Conservation (phyloP, 2,888 invertebrate species). For the Strigamia crassipes region DNA sequence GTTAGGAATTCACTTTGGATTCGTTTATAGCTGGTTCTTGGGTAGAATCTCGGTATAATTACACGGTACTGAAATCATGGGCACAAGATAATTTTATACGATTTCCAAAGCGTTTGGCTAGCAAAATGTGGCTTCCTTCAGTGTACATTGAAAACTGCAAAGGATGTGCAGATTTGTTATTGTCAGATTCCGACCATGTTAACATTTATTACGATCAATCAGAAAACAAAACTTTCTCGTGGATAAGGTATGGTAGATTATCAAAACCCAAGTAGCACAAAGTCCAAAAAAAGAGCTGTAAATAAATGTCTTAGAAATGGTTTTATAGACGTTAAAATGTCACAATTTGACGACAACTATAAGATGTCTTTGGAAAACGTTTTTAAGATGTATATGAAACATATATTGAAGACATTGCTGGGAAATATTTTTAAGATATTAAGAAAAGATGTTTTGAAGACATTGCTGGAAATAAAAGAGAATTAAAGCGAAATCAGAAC, state of each 20-base stretch:
- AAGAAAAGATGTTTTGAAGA: too few species aligned
- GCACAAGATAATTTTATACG: background rate
- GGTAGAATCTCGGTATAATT: background rate
- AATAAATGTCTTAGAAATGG: too few species aligned
- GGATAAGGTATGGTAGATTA: constrained; percentile 12
- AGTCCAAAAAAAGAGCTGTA: too few species aligned
- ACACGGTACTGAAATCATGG: background rate
- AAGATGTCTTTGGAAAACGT: too few species aligned
- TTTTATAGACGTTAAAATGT: too few species aligned
- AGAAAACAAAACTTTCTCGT: background rate
- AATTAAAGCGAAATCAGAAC: too few species aligned
- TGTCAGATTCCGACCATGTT: background rate
- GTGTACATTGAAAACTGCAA: background rate
- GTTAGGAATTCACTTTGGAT: constrained; percentile 6
- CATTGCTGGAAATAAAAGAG: too few species aligned
- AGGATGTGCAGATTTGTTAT: background rate
- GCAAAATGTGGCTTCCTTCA: background rate
- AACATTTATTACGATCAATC: background rate
- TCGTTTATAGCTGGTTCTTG: background rate
- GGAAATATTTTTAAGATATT: too few species aligned
- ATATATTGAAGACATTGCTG: too few species aligned
- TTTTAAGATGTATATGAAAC: too few species aligned
- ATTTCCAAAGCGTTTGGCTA: background rate
- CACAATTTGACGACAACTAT: too few species aligned
- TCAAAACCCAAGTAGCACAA: too few species aligned